Base-by-base conservation (phyloP, 2,888 invertebrate genomes). In the Apotomis capreana region DNA sequence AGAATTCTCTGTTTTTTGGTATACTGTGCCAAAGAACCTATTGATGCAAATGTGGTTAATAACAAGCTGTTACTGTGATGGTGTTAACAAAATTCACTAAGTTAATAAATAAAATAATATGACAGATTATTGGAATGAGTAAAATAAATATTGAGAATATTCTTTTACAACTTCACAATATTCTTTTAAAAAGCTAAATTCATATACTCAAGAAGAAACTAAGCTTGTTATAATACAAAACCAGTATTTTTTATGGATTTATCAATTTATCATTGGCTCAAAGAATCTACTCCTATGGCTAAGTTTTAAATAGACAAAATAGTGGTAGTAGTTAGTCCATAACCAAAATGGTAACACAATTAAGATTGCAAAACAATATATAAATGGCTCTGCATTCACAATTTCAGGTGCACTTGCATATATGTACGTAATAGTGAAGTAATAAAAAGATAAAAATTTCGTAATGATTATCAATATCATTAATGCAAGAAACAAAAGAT, bases 401-500 rank as follows among this genome's bases (percentile, higher is more conserved):
- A 63, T 63, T 58, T 58, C 58, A 63, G 57, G 57, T 60, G 49
- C 13, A 58, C n/a, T 72, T 72, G 72, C 72, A 71, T 26, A 26
- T 26, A 26, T 26, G 26, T 26, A 26, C 67, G 68, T 58, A 63
- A 68, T 46, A 54, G 62, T 72, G 62, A 68, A 63, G 72, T 72
- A 72, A 72, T 58, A 9, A 58, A 57, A 68, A 58, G 72, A 72
- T 72, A 72, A 62, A 15, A 68, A 44, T 72, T 72, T 72, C 72
- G 68, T 72, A 72, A 72, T 62, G 44, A 26, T 68, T 59, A 63
- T 72, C 63, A 63, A 58, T 68, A 71, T 72, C 63, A 63, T 62
- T 68, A 71, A 36, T 63, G 62, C 68, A 72, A 63, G 72, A 72
- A 72, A 68, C 68, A 63, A 72, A 68, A 68, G 72, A 72, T 72